These are phyloP conservation scores for Hirudinaria manillensis DNA, from an alignment of 2,888 invertebrate genomes.

Conservation along the genomic window DNA sequence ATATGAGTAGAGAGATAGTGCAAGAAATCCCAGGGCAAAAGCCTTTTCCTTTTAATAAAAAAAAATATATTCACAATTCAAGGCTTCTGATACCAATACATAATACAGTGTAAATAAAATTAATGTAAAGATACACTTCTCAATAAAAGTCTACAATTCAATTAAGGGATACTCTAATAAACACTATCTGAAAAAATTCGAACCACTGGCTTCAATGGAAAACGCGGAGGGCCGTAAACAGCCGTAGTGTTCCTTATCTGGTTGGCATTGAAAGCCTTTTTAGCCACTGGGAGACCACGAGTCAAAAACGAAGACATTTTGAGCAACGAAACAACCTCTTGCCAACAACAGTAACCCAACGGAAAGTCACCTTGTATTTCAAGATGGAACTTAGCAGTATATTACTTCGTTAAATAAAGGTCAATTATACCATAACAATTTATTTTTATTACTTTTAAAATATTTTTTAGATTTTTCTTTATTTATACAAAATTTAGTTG, in stretches of 20 bases:
- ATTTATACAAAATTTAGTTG: neutral
- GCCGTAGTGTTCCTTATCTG: neutral
- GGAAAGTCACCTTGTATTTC: neutral
- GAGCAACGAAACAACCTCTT: neutral
- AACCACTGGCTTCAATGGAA: conserved; percentile 3
- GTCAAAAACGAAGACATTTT: conserved; percentile 27
- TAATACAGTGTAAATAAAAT: no score
- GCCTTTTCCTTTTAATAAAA: neutral
- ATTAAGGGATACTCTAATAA: no score
- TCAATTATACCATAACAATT: neutral
- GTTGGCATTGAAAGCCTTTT: conserved; percentile 5
- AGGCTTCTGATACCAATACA: neutral
- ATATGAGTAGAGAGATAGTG: neutral
- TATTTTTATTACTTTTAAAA: neutral
- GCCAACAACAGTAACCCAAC: neutral
- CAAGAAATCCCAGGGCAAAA: neutral
- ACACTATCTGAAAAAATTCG: no score
- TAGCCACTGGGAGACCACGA: conserved; percentile 2
- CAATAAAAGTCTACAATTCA: no score
- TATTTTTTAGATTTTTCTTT: neutral
- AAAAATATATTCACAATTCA: neutral
- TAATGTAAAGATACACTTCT: no score
- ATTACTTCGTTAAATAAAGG: neutral
- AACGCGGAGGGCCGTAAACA: conserved; percentile 22
- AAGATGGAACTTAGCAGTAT: neutral